Evolutionary conservation across 2,113 vertebrate genomes (phyloP), one percentile per base, ranked within the genome.

Genomic region (Camelus bactrianus): DNA sequence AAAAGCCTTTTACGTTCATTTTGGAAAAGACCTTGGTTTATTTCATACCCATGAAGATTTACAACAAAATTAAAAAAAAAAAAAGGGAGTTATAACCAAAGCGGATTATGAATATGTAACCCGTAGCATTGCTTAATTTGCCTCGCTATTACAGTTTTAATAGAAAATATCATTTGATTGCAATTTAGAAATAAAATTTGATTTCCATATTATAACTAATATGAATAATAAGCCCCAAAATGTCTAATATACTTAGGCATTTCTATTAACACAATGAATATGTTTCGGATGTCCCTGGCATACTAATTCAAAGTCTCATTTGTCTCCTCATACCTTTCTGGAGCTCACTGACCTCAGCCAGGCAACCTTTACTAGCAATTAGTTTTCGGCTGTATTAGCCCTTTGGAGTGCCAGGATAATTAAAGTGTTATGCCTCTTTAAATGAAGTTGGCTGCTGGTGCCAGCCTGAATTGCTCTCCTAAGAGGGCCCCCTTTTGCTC

Each of bases 121-220:
- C 98, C 96, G 69, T 98, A 98, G 89, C 98, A 96, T 89, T 98
- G 98, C 98, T 99, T 98, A 99, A 99, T 98, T 98, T 99, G 98
- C 97, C 97, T 99, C 96, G 98, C 98, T 99, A 98, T 98, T 99
- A 98, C 98, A 98, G 86, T 98, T 98, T 98, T 99, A 98, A 98
- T 98, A 98, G 99, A 97, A 98, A 99, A 98, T 98, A 98, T 98
- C 98, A 99, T 98, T 98, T 99, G 98, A 98, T 98, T 98, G 98
- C 98, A 97, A 98, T 99, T 98, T 98, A 96, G 98, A 98, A 98
- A 98, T 98, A 98, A 98, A 98, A 98, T 98, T 98, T 98, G 97
- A 98, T 98, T 98, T 98, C 90, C 92, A 93, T 97, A 96, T 97
- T 98, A 98, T 97, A 98, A 99, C 98, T 98, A 98, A 98, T 98